A percentile compares a stretch with the other conserved stretches of the same genome.
Conservation (phyloP, 2,888 invertebrate genomes). For the Nomada lathburiana region DNA sequence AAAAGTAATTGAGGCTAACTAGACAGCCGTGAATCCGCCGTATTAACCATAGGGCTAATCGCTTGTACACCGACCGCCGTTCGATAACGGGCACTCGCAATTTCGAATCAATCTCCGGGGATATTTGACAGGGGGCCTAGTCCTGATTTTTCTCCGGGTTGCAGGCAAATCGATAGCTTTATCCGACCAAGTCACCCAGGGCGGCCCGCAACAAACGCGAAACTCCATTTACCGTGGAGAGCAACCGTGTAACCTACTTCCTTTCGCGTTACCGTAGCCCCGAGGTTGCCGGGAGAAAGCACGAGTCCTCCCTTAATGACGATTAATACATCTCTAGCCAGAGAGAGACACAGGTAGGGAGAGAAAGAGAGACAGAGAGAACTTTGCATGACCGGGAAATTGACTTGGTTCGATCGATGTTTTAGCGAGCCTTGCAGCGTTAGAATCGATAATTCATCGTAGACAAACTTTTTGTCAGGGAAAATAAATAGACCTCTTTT, state of each 20-base stretch:
- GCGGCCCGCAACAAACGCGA: constrained; percentile 57
- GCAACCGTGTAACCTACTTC: constrained; percentile 45
- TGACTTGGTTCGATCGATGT: neutral
- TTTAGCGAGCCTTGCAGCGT: constrained; percentile 1
- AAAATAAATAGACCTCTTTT: neutral
- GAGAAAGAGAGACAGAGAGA: neutral
- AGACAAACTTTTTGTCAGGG: neutral
- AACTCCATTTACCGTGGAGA: constrained; percentile 52
- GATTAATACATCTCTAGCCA: constrained; percentile 43
- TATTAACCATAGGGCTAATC: constrained; percentile 44
- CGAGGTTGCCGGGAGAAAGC: constrained; percentile 19
- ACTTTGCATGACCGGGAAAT: neutral
- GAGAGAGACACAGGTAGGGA: neutral
- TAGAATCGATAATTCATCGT: neutral
- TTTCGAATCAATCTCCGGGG: constrained; percentile 67
- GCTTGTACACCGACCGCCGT: constrained; percentile 8
- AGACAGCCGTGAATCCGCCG: constrained; percentile 29
- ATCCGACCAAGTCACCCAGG: constrained; percentile 47
- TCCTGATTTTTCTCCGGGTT: constrained; percentile 55
- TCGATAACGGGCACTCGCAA: constrained; percentile 34
- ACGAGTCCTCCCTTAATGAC: constrained; percentile 34
- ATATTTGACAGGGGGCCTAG: constrained; percentile 26
- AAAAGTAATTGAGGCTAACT: constrained; percentile 33
- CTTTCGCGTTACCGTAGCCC: constrained; percentile 17
- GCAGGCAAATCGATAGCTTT: constrained; percentile 63